Base-by-base conservation (phyloP, 2,797 vertebrate species). In the Menidia menidia region DNA sequence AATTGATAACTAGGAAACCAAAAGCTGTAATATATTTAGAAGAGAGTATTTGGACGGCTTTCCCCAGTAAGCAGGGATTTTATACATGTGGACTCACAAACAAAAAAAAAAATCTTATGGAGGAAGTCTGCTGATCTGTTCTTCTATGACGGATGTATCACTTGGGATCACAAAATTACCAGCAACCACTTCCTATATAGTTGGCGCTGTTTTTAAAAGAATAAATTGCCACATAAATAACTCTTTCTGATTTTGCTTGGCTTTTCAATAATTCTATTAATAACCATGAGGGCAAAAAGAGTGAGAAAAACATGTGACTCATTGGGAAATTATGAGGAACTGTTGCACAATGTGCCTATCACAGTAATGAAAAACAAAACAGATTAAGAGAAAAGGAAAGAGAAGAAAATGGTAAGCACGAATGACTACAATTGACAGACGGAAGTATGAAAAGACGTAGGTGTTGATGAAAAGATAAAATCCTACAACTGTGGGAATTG, bases 401-500 rank as follows among this genome's bases (percentile, higher is more conserved):
- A 25, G 9, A 45, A 44, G 13, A n/a, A 54, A 41, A 50, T 3
- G 58, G 32, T 14, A 65, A 68, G 68, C 78, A 80, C 25, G 25
- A 25, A 25, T 25, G 25, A 55, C 4, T 1, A n/a, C 1, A 1
- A 30, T 31, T 60, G 15, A 68, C 54, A 13, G 66, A 39, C 4
- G 2, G 55, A 60, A 4, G 16, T 10, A 48, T 48, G 7, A 66
- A 30, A 41, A 54, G 15, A 43, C 0, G 62, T 47, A 39, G 58
- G 66, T 43, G 67, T 65, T 63, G 80, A 79, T 30, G 50, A 55
- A 56, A 75, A 79, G 85, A 83, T 80, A n/a, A 72, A 43, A 55
- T 56, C 45, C 14, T 2, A 72, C 54, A 73, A 71, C 43, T 54
- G 44, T 6, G 33, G 71, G 67, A 58, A 75, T 81, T 81, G 30